These are phyloP conservation scores for Suillia variegata DNA, from an alignment of 2,888 invertebrate genomes.

Conservation along the genomic window DNA sequence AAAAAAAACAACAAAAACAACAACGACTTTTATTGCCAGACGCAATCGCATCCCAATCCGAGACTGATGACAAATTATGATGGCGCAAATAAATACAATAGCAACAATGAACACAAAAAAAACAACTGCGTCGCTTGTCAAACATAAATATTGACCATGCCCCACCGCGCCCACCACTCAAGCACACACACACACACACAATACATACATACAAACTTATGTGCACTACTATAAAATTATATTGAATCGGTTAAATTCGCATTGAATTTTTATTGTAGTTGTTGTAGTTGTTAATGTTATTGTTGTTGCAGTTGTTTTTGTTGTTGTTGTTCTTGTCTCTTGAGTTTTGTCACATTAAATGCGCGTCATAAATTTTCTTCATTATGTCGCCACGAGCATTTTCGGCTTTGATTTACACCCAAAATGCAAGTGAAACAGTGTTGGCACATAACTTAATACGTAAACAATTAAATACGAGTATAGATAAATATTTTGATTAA, in stretches of 20 bases:
- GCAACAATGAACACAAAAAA: neutral
- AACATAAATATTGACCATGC: slow-evolving; percentile 12
- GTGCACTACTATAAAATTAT: neutral
- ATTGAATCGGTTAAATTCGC: slow-evolving; percentile 41
- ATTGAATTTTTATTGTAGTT: neutral
- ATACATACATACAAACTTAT: neutral
- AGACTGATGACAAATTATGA: slow-evolving; percentile 7
- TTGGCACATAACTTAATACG: no score
- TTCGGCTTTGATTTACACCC: slow-evolving; percentile 27
- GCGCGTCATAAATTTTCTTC: slow-evolving; percentile 53
- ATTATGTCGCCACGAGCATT: slow-evolving; percentile 43
- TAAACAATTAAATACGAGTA: no score
- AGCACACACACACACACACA: no score
- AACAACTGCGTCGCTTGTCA: neutral
- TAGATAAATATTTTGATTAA: no score
- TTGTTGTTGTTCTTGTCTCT: no score
- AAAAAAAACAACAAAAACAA: no score
- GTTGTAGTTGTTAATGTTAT: no score
- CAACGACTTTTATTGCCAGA: neutral
- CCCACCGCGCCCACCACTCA: no score
- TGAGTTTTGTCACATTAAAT: slow-evolving; percentile 41
- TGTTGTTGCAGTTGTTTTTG: no score
- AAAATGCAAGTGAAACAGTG: no score
- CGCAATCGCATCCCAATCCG: no score
- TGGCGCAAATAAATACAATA: slow-evolving; percentile 2